Percentiles rank a stretch among this genome's conserved stretches.
Evolutionary conservation across 37 sponge, comb jelly and placozoan genomes (phyloP).

Genomic region (Mnemiopsis leidyi): DNA sequence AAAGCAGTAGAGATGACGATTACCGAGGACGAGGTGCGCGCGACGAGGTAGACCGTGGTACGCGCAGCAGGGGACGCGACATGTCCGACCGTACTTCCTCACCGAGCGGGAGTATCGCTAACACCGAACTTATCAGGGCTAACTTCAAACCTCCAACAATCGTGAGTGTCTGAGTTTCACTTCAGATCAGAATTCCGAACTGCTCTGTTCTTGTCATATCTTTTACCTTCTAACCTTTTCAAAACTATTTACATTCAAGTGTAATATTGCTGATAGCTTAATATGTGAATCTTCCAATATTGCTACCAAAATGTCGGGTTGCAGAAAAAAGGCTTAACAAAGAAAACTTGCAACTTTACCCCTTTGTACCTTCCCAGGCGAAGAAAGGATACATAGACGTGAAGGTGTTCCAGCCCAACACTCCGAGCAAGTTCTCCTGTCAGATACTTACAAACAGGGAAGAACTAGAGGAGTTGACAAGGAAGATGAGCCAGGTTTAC

Average conservation of each 20-base stretch:
- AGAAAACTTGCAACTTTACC: too few relatives aligned
- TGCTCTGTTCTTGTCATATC: too few relatives aligned
- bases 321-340: too few relatives aligned
- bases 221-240: too few relatives aligned
- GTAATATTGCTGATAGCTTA: too few relatives aligned
- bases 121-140: background rate
- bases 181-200: too few relatives aligned
- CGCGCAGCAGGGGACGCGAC: background rate
- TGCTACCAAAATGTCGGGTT: too few relatives aligned
- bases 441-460: background rate
- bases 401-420: background rate
- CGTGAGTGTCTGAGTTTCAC: too few relatives aligned
- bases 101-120: background rate
- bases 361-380: background rate
- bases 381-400: too few relatives aligned
- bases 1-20: background rate
- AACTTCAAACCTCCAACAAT: constrained; percentile 17
- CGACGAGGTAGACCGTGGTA: background rate
- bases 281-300: too few relatives aligned
- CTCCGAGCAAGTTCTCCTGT: constrained; percentile 11
- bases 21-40: background rate
- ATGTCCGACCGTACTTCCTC: background rate
- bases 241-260: too few relatives aligned
- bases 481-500: background rate
- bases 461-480: background rate